These are phyloP conservation scores for Amblyopsis rosae DNA, from an alignment of 2,113 vertebrate species.

Conservation along the genomic window DNA sequence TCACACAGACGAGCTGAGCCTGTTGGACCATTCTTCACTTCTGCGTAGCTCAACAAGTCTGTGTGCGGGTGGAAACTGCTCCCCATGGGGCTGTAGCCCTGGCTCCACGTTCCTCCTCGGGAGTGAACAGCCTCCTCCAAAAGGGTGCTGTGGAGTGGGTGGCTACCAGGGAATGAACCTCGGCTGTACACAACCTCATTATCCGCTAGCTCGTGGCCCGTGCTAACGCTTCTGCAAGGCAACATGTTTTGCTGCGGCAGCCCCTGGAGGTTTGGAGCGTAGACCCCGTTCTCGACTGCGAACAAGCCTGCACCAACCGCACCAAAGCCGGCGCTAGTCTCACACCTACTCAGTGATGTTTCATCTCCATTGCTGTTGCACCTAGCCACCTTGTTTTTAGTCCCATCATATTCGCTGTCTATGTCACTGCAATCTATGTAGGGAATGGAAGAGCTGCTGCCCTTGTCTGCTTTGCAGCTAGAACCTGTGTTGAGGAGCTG, in stretches of 20 bases:
- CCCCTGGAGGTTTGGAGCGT: conserved; percentile 76
- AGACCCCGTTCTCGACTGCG: conserved; percentile 63
- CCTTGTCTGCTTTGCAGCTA: conserved; percentile 89
- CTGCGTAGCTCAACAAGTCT: conserved; percentile 78
- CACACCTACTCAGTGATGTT: conserved; percentile 70
- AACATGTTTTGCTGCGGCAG: conserved; percentile 67
- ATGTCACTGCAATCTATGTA: conserved; percentile 97
- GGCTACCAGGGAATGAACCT: conserved; percentile 60
- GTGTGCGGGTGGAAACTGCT: conserved; percentile 79
- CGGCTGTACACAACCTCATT: conserved; percentile 72
- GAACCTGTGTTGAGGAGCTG: conserved; percentile 93
- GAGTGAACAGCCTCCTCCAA: conserved; percentile 84
- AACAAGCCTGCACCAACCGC: conserved; percentile 49
- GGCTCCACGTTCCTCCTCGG: conserved; percentile 74
- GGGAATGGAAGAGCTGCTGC: conserved; percentile 93
- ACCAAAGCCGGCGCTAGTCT: conserved; percentile 6
- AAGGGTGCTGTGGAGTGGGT: conserved; percentile 87
- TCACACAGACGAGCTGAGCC: conserved; percentile 46
- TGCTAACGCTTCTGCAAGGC: conserved; percentile 63
- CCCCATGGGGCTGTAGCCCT: conserved; percentile 83
- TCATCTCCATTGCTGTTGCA: conserved; percentile 80
- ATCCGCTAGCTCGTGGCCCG: conserved; percentile 77
- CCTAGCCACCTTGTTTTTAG: conserved; percentile 47
- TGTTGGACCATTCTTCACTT: conserved; percentile 57
- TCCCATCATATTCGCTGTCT: conserved; percentile 92